Evolutionary conservation across 1,140 invertebrate genomes (phyloP), one percentile per base, ranked within the genome.

Genomic region (Goniozus legneri): DNA sequence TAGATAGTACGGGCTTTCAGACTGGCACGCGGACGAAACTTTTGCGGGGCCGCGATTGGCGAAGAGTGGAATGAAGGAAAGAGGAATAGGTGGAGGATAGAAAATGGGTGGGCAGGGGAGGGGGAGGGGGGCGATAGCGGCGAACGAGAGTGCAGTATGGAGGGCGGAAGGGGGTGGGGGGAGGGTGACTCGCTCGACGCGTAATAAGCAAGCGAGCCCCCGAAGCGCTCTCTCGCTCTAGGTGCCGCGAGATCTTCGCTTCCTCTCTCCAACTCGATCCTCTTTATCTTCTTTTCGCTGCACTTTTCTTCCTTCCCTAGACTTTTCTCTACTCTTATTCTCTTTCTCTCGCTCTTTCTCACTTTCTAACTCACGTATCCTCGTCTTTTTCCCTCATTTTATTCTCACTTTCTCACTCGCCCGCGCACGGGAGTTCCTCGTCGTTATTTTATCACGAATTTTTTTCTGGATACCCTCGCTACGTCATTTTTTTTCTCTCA

Each of bases 171-270:
- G 19, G 8, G 44, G 47, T 16, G 39, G 22, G 42, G 14, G 12
- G 27, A 30, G 46, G 53, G 52, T 47, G 41, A 50, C 50, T 39
- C 51, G 54, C 50, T 61, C 54, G 48, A 43, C 53, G 54, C 52
- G 50, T 54, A 62, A 58, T 62, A 56, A 60, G 53, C 54, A 56
- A 44, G 31, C 36, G 54, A 56, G 46, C 55, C 38, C 30, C 42
- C 53, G 45, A 22, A 43, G 50, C 49, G n/a, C n/a, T n/a, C n/a
- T n/a, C n/a, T n/a, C n/a, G 50, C 47, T 54, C 52, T 52, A 43
- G 52, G 47, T 57, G 60, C 56, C 57, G 53, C 53, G 52, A 56
- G 58, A 56, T 47, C 37, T 47, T 42, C 45, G 32, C 20, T 24
- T 50, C 47, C 40, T 41, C 8, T n/a, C n/a, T n/a, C n/a, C n/a